Evolutionary conservation across 1,140 invertebrate genomes (phyloP), one percentile per base, ranked within the genome.

Genomic region (Drepana arcuata): DNA sequence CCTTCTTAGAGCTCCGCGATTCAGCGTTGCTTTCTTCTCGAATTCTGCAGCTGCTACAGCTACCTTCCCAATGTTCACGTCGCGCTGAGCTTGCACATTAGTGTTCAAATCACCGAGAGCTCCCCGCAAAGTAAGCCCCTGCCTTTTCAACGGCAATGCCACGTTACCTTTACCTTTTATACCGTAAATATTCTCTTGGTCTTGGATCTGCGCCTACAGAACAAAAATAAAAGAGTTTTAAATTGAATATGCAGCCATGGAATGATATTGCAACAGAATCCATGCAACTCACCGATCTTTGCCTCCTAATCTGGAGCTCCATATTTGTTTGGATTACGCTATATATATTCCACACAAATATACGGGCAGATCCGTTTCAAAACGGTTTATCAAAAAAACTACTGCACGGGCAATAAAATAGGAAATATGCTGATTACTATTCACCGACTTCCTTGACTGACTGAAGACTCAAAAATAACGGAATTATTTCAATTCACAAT

Each of bases 101-200:
- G 61, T 55, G 24, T 71, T 73, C 2, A 81, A 21, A 30, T 81
- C 77, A 7, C 71, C 72, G 9, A 81, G 54, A 16, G 62, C 70
- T n/a, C 77, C 77, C 5, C 77, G 60, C 14, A 69, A 52, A 31
- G 46, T 35, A 26, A 68, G 32, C 1, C 63, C 66, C 37, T 60
- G 61, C 6, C 48, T 49, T 45, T 77, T 81, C 1, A 37, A 39
- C 5, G 73, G 60, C 10, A 74, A 21, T n/a, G 39, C 32, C 14
- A 53, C 41, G 27, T 61, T 64, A 6, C 32, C 35, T 55, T 72
- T 73, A 7, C 58, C 67, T 54, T 67, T 77, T 2, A 46, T 24
- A 9, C 34, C 52, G 40, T 64, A 56, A 4, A 60, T 27, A 39
- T 81, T 81, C 52, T 81, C 77, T 56, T 75, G 68, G 34, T 81